Evolutionary conservation across 2,888 invertebrate genomes (phyloP).

Genomic region (Trypoxylon attenuatum): DNA sequence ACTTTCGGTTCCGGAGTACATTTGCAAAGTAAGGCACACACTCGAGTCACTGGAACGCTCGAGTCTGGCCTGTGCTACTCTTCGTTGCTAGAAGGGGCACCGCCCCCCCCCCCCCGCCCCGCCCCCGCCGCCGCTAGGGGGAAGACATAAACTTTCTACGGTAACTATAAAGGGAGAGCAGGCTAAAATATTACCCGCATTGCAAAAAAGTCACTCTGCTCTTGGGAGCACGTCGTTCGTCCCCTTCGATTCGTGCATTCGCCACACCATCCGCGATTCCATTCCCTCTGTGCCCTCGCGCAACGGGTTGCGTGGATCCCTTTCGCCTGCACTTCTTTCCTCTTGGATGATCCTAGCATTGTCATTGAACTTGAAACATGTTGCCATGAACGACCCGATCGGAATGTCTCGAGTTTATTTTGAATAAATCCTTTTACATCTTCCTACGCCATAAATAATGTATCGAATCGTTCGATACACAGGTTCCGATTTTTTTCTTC

Average conservation of each 20-base stretch:
- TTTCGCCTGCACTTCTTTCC: not conserved
- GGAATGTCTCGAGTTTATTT: too few species aligned
- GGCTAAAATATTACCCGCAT: slow-evolving; percentile 66
- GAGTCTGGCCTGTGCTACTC: not conserved
- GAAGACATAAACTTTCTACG: slow-evolving; percentile 60
- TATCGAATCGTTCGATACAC: too few species aligned
- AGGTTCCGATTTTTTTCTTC: too few species aligned
- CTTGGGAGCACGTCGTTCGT: slow-evolving; percentile 45
- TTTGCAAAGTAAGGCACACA: slow-evolving; percentile 21
- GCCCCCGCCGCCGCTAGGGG: slow-evolving; percentile 28
- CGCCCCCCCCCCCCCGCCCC: slow-evolving; percentile 9
- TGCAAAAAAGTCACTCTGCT: slow-evolving; percentile 59
- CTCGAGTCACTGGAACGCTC: not conserved
- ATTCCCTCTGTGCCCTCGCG: slow-evolving; percentile 9
- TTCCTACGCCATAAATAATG: too few species aligned
- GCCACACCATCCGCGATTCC: slow-evolving; percentile 33
- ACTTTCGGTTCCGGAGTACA: not conserved
- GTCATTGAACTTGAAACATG: too few species aligned
- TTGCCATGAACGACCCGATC: too few species aligned
- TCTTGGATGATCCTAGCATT: not conserved
- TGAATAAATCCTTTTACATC: too few species aligned
- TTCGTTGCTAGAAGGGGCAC: slow-evolving; percentile 20
- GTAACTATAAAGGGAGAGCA: slow-evolving; percentile 51
- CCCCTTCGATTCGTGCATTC: slow-evolving; percentile 36
- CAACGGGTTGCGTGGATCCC: not conserved